A percentile compares a stretch with the other conserved stretches of the same genome.
These are phyloP conservation scores for Aptenodytes forsteri DNA, from an alignment of 2,113 vertebrate genomes.

Conservation along the genomic window DNA sequence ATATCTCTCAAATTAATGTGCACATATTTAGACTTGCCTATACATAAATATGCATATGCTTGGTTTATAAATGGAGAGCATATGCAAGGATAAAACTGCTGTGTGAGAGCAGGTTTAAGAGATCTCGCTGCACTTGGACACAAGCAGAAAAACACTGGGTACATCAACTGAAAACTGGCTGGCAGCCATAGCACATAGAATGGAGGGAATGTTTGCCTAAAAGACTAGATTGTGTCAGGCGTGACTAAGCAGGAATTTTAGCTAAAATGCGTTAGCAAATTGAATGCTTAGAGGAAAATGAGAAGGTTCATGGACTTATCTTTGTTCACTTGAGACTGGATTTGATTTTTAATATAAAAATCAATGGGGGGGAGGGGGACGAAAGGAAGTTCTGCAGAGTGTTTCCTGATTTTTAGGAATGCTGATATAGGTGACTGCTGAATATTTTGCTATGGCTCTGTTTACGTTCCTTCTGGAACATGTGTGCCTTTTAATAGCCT, in stretches of 20 bases:
- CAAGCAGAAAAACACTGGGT: background rate
- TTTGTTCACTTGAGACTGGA: background rate
- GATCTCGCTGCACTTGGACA: background rate
- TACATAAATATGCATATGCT: background rate
- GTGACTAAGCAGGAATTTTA: constrained; percentile 59
- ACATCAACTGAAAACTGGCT: constrained; percentile 8
- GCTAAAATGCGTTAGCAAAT: constrained; percentile 1
- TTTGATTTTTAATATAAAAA: background rate
- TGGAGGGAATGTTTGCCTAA: background rate
- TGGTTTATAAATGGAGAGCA: background rate
- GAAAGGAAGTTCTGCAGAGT: background rate
- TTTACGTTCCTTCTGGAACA: constrained; percentile 18
- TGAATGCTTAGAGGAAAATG: constrained; percentile 9
- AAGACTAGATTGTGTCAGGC: constrained; percentile 44
- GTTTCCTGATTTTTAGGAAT: background rate
- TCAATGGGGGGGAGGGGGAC: background rate
- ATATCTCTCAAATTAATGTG: background rate
- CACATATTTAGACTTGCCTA: background rate
- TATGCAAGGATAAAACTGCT: background rate
- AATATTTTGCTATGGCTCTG: background rate
- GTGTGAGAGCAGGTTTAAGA: background rate
- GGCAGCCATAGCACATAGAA: background rate
- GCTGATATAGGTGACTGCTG: constrained; percentile 10
- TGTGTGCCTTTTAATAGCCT: background rate
- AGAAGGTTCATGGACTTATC: background rate